phyloP scores from a whole-genome alignment of 1,140 invertebrate genomes.

The Spodoptera frugiperda region DNA sequence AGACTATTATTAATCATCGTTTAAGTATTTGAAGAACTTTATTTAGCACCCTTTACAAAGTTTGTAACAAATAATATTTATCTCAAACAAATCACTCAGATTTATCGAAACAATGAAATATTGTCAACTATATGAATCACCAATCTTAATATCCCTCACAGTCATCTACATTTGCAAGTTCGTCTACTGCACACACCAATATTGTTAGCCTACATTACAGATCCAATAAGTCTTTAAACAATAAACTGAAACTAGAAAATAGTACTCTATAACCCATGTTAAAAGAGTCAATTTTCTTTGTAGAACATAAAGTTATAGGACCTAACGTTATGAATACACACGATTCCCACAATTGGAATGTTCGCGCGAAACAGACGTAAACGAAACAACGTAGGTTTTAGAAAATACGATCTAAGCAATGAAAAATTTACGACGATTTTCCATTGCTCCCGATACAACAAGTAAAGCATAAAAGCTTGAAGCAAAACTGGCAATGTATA shows the following conservation, averaged over 20 bases:
- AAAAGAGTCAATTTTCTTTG: slow-evolving; percentile 23
- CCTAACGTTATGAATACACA: slow-evolving; percentile 44
- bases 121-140: slow-evolving; percentile 60
- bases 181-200: slow-evolving; percentile 63
- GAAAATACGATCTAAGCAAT: slow-evolving; percentile 69
- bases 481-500: slow-evolving; percentile 76
- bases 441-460: slow-evolving; percentile 58
- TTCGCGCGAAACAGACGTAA: slow-evolving; percentile 69
- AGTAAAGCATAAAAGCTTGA: slow-evolving; percentile 57
- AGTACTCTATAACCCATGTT: not conserved
- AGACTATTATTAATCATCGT: no score
- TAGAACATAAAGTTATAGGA: not conserved
- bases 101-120: slow-evolving; percentile 58
- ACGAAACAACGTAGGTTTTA: slow-evolving; percentile 67
- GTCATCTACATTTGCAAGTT: slow-evolving; percentile 69
- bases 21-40: no score
- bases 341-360: slow-evolving; percentile 64
- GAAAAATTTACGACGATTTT: slow-evolving; percentile 72
- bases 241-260: not conserved
- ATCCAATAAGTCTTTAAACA: not conserved
- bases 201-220: slow-evolving; percentile 46
- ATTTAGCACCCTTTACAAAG: no score
- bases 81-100: slow-evolving; percentile 21
- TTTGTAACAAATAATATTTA: slow-evolving; percentile 21
- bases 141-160: slow-evolving; percentile 63